A percentile compares a stretch with the other conserved stretches of the same genome.
phyloP scores from a whole-genome alignment of 2,113 vertebrate species.

The Chamaea fasciata region DNA sequence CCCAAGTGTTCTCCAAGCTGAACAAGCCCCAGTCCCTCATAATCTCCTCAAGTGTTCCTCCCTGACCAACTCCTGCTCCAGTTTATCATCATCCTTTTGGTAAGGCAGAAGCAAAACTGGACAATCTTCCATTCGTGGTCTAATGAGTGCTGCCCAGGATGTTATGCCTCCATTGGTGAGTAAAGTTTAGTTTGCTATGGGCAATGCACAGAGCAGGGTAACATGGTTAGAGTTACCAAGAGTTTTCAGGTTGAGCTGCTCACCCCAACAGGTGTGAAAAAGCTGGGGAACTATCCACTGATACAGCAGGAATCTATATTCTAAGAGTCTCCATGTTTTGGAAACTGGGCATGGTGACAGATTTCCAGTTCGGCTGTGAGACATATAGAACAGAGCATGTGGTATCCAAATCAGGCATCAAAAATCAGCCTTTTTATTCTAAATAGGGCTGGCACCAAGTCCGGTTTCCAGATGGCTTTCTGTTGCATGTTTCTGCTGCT shows the following conservation, averaged over 20 bases:
- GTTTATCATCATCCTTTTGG: not conserved
- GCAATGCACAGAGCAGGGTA: not conserved
- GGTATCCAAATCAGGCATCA: constrained; percentile 13
- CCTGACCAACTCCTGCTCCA: not conserved
- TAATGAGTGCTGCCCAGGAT: not conserved
- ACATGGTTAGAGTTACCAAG: not conserved
- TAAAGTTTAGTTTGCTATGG: not conserved
- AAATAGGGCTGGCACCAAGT: not conserved
- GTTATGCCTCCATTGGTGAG: not conserved
- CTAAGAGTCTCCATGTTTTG: not conserved
- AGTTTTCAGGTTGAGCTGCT: not conserved
- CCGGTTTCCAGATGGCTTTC: constrained; percentile 12
- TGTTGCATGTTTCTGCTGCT: constrained; percentile 11
- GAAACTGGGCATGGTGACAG: not conserved
- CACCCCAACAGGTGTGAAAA: not conserved
- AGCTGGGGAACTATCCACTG: not conserved
- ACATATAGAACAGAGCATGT: not conserved
- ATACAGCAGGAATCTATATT: not conserved
- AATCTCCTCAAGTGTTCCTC: not conserved
- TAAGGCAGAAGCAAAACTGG: not conserved
- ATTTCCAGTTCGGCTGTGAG: not conserved
- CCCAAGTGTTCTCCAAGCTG: not conserved
- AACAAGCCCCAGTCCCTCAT: not conserved
- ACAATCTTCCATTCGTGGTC: not conserved
- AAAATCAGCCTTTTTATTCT: not conserved